phyloP scores from a whole-genome alignment of 2,113 vertebrate species.

The Vicugna pacos region DNA sequence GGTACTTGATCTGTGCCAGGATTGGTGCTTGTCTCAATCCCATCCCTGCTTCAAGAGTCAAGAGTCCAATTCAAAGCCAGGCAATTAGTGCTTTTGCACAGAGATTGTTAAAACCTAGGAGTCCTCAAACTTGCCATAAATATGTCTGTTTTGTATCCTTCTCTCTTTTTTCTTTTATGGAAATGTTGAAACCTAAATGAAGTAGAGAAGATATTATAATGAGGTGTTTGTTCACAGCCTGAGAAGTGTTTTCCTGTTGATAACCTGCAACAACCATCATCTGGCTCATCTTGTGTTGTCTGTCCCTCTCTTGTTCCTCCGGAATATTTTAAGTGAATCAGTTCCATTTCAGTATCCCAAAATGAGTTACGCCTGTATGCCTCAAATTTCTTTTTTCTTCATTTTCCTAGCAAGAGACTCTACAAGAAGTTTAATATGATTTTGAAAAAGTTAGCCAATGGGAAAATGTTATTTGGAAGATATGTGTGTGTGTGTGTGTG shows the following conservation, averaged over 20 bases:
- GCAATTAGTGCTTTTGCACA: not conserved
- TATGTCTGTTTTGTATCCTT: not conserved
- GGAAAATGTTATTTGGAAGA: not conserved
- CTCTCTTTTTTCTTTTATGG: not conserved
- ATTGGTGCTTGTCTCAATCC: not conserved
- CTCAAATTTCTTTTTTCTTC: not conserved
- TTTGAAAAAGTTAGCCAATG: not conserved
- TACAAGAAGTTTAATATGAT: not conserved
- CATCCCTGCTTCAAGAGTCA: not conserved
- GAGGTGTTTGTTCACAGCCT: not conserved
- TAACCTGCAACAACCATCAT: not conserved
- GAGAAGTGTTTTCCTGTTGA: not conserved
- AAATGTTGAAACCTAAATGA: not conserved
- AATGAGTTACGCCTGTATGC: not conserved
- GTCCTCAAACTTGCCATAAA: not conserved
- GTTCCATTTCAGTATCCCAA: not conserved
- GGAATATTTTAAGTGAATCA: conserved; percentile 11
- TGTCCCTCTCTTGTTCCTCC: not conserved
- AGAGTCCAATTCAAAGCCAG: not conserved
- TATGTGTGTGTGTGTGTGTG: too few species aligned
- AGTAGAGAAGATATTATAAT: not conserved
- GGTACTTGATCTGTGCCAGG: not conserved
- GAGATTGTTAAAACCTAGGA: not conserved
- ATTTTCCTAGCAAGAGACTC: not conserved
- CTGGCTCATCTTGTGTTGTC: not conserved